Percentiles rank a stretch among this genome's conserved stretches.
Evolutionary conservation across 2,113 vertebrate species (phyloP).

Genomic region (Zeus faber): DNA sequence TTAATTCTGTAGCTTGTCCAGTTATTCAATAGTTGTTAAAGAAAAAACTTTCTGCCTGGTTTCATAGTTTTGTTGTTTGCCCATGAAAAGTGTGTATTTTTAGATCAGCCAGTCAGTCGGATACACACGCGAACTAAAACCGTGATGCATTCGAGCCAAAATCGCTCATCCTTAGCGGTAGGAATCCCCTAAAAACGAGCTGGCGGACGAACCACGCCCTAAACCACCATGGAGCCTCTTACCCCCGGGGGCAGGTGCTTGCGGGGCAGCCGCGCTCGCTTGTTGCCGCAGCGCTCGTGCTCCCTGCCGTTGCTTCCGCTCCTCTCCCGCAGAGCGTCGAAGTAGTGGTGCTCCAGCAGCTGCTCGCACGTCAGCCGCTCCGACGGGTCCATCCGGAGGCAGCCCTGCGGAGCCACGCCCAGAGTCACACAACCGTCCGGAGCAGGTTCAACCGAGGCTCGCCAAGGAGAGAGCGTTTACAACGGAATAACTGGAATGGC

Average conservation of each 20-base stretch:
- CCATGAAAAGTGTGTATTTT: not conserved
- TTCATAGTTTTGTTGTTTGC: no score
- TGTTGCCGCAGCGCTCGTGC: slow-evolving; percentile 66
- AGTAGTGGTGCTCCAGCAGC: slow-evolving; percentile 87
- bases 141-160: no score
- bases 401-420: slow-evolving; percentile 70
- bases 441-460: no score
- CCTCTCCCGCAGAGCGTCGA: slow-evolving; percentile 79
- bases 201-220: not conserved
- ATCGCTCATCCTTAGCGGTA: no score
- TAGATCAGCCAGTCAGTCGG: not conserved
- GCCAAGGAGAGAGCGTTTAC: no score
- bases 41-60: no score
- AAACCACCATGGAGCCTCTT: slow-evolving; percentile 29
- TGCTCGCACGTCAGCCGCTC: slow-evolving; percentile 86
- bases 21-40: no score
- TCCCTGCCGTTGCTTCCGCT: slow-evolving; percentile 65
- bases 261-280: slow-evolving; percentile 63
- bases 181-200: no score
- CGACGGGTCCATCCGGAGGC: slow-evolving; percentile 86
- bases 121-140: not conserved
- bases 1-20: no score
- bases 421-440: not conserved
- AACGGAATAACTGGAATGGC: no score
- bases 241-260: slow-evolving; percentile 83